Evolutionary conservation across 2,113 vertebrate genomes (phyloP), one percentile per base, ranked within the genome.

Genomic region (Caranx ignobilis): DNA sequence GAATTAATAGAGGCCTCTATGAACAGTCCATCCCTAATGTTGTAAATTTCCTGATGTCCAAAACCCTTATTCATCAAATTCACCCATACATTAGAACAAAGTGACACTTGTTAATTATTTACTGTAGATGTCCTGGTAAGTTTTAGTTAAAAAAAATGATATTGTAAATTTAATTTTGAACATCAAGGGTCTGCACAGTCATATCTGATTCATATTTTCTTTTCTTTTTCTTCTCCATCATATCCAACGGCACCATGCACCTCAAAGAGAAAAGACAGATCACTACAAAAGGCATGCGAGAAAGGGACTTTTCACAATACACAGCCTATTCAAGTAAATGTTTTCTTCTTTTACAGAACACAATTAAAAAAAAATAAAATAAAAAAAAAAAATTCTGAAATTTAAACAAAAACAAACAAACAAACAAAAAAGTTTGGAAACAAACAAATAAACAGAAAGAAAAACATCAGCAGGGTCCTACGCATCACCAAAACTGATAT

Each of bases 251-350:
- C 95, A 97, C 95, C 96, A 97, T 97, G 96, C 96, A 97, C 95
- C 95, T 96, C 94, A 95, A 95, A 94, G 94, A 95, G 92, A 94
- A 93, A 93, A 94, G 86, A 92, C 85, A 92, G 75, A 82, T 89
- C 86, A 95, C 94, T 91, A 94, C 93, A 94, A 91, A 92, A 91
- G 92, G 96, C 97, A 98, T 98, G 97, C 97, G 95, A 95, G 93
- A 94, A 95, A 84, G 70, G 78, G 69, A 93, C 90, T 92, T 96
- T 96, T 97, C 89, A 93, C 92, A 92, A 91, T 91, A 97, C 95
- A 95, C 94, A 94, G 92, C 96, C 96, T 96, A 94, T 98, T 98
- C 97, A 98, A 98, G 97, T 97, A 95, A 95, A 91, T 90, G 89
- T 94, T 96, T 92, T 91, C 88, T 88, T 93, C 91, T 79, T 89